Evolutionary conservation across 2,888 invertebrate species (phyloP).

Genomic region (Alentia gelatinosa): DNA sequence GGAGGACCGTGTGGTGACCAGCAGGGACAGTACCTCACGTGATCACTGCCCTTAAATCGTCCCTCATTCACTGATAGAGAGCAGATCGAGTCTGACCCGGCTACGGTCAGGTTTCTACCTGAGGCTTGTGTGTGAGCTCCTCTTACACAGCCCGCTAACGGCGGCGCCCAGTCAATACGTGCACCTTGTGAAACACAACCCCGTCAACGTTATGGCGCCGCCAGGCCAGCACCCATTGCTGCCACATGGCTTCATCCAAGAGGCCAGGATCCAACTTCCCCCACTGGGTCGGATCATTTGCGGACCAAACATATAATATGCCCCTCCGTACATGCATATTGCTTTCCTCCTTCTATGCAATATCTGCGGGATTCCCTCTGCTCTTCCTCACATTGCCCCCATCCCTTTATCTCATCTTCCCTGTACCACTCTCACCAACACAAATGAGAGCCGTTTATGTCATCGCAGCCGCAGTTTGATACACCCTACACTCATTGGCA

Average conservation of each 20-base stretch:
- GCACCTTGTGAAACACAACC: neutral
- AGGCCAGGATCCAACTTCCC: neutral
- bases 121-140: neutral
- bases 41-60: neutral
- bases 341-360: too few species aligned
- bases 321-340: neutral
- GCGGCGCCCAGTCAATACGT: neutral
- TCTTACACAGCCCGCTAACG: neutral
- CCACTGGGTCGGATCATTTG: neutral
- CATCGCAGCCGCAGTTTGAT: constrained; percentile 1
- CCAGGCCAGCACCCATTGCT: neutral
- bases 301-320: neutral
- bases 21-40: too few species aligned
- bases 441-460: neutral
- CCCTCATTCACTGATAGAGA: neutral
- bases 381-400: neutral
- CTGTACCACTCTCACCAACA: neutral
- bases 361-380: too few species aligned
- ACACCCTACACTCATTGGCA: constrained; percentile 36
- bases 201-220: neutral
- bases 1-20: too few species aligned
- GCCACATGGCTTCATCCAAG: neutral
- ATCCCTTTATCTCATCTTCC: neutral
- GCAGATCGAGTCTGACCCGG: neutral
- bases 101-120: neutral